Evolutionary conservation across 2,888 invertebrate genomes (phyloP).

Genomic region (Phytoseiulus persimilis): DNA sequence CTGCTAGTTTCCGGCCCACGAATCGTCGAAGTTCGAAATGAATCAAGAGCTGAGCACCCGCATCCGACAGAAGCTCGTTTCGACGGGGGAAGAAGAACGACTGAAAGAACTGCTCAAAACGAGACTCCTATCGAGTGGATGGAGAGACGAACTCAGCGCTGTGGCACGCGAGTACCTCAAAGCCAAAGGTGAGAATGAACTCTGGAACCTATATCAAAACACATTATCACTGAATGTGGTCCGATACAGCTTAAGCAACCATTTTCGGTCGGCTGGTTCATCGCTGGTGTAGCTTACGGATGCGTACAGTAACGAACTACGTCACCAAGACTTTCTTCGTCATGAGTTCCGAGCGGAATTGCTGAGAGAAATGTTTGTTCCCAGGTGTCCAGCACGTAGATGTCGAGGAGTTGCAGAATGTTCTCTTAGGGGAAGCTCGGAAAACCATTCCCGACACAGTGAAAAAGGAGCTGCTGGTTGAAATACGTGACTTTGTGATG

Average conservation of each 20-base stretch:
- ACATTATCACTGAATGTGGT: too few relatives aligned
- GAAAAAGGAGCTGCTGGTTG: constrained; percentile 24
- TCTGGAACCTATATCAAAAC: too few relatives aligned
- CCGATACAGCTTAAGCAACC: too few relatives aligned
- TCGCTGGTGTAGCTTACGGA: background rate
- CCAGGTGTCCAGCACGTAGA: constrained; percentile 22
- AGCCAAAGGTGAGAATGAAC: background rate
- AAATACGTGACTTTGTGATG: constrained; percentile 33
- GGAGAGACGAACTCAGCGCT: constrained; percentile 27
- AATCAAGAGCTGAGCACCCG: constrained; percentile 22
- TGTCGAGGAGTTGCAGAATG: constrained; percentile 17
- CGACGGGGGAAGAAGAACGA: constrained; percentile 23
- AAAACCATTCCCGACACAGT: constrained; percentile 21
- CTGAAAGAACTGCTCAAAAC: constrained; percentile 21
- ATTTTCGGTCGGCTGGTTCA: too few relatives aligned
- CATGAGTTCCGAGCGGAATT: too few relatives aligned
- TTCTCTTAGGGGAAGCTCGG: background rate
- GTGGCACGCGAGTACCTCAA: constrained; percentile 26
- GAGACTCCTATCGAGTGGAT: constrained; percentile 29
- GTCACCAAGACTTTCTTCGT: too few relatives aligned
- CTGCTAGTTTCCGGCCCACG: background rate
- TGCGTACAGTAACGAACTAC: background rate
- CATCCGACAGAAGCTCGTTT: background rate
- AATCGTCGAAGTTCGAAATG: background rate
- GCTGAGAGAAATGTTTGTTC: too few relatives aligned